These are phyloP conservation scores for Euura lappo DNA, from an alignment of 1,140 invertebrate species.

Conservation along the genomic window DNA sequence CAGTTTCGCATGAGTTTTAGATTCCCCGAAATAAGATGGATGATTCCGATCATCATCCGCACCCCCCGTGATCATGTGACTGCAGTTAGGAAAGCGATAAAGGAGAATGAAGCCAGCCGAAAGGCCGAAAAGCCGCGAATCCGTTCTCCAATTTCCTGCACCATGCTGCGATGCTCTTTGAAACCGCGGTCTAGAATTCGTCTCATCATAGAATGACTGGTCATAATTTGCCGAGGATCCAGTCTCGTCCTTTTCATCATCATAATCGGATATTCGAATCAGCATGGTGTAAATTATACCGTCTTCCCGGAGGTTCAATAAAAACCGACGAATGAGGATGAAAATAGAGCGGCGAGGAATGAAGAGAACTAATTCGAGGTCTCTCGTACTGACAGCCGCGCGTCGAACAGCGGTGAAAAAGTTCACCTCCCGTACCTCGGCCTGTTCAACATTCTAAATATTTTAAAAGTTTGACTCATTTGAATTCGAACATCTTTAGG, in stretches of 20 bases:
- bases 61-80: not conserved
- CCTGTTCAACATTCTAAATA: conserved; percentile 36
- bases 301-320: not conserved
- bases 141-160: not conserved
- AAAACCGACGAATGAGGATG: not conserved
- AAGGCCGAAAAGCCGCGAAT: not conserved
- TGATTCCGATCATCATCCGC: not conserved
- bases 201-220: too few relatives aligned
- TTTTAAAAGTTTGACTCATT: conserved; percentile 47
- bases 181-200: too few relatives aligned
- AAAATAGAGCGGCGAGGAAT: not conserved
- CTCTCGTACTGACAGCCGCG: not conserved
- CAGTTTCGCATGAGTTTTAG: not conserved
- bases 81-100: not conserved
- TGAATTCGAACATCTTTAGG: conserved; percentile 44
- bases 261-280: not conserved
- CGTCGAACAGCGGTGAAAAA: not conserved
- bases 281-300: conserved; percentile 3
- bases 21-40: conserved; percentile 5
- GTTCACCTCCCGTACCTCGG: not conserved
- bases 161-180: too few relatives aligned
- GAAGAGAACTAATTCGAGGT: not conserved
- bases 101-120: not conserved
- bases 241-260: too few relatives aligned
- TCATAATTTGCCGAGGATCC: too few relatives aligned